Base-by-base conservation (phyloP, 2,113 vertebrate genomes). In the Monarcha castaneiventris region DNA sequence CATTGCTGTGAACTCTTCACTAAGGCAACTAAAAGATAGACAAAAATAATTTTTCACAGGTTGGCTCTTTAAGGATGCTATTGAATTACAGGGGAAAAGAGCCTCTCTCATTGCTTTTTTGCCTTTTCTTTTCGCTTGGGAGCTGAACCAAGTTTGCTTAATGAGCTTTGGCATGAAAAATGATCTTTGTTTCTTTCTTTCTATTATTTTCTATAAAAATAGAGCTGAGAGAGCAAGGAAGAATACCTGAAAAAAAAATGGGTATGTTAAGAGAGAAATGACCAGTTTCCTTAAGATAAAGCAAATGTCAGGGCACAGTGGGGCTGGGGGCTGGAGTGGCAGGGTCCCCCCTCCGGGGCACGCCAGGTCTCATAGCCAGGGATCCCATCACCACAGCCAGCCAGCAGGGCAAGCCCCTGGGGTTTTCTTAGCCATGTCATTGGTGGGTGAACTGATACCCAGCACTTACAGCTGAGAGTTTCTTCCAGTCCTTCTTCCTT, bases 111-210 rank as follows among this genome's bases (percentile, higher is more conserved):
- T 63, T 87, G 63, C 39, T 71, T 91, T 74, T 88, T 56, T 2
- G 13, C 10, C 23, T 52, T 68, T 82, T 64, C 49, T 76, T 32
- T 78, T 80, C 84, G 58, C 54, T 80, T 62, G 39, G 80, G 64
- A 94, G 44, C 68, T 62, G 77, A 92, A 95, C 56, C 63, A 90
- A 93, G 93, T 95, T 89, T 91, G 41, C 84, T 91, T 96, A 97
- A 95, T 95, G 88, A 96, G 75, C 48, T 82, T 94, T 85, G 84
- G 84, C 93, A 94, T 91, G 89, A 95, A 95, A 95, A 96, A 96
- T 87, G 10, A 72, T 82, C 58, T 89, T 72, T 93, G 19, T 81
- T 95, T 89, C 58, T 84, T 96, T 49, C 61, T 82, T 96, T 87
- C 49, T 86, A 91, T 43, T 93, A 63, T 63, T 78, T 75, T 76